Conservation (phyloP, 2,113 vertebrate genomes). For the Siphamia tubifer region DNA sequence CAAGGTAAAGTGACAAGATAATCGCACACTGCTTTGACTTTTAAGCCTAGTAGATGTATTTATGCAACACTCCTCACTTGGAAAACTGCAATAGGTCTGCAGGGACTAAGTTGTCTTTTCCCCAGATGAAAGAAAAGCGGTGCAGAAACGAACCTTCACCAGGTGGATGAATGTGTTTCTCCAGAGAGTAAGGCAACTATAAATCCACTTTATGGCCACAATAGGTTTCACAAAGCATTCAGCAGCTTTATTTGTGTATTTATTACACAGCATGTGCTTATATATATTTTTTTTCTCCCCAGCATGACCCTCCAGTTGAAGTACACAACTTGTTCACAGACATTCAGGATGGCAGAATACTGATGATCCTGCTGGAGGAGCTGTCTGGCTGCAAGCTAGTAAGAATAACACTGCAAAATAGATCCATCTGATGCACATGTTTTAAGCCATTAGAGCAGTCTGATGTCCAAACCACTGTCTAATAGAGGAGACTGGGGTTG, state of each 20-base stretch:
- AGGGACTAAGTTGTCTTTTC: not conserved
- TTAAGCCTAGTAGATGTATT: not conserved
- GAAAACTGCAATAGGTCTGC: not conserved
- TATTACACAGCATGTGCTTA: no score
- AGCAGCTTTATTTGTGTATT: no score
- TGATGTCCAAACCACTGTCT: no score
- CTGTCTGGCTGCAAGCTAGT: conserved; percentile 89
- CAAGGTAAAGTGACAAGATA: conserved; percentile 41
- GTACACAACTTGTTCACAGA: conserved; percentile 87
- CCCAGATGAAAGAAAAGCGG: conserved; percentile 42
- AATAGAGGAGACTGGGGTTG: no score
- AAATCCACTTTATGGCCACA: not conserved
- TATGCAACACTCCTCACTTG: not conserved
- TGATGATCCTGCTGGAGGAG: conserved; percentile 89
- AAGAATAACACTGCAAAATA: not conserved
- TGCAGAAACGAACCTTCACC: conserved; percentile 60
- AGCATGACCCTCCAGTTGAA: conserved; percentile 85
- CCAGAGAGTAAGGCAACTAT: conserved; percentile 45
- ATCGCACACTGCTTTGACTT: not conserved
- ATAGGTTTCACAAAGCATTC: no score
- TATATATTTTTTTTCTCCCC: not conserved
- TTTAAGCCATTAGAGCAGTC: no score
- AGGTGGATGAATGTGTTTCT: conserved; percentile 70
- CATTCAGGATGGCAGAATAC: conserved; percentile 88
- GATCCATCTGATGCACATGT: not conserved